These are phyloP conservation scores for Hucho hucho DNA, from an alignment of 2,113 vertebrate genomes.

Conservation along the genomic window DNA sequence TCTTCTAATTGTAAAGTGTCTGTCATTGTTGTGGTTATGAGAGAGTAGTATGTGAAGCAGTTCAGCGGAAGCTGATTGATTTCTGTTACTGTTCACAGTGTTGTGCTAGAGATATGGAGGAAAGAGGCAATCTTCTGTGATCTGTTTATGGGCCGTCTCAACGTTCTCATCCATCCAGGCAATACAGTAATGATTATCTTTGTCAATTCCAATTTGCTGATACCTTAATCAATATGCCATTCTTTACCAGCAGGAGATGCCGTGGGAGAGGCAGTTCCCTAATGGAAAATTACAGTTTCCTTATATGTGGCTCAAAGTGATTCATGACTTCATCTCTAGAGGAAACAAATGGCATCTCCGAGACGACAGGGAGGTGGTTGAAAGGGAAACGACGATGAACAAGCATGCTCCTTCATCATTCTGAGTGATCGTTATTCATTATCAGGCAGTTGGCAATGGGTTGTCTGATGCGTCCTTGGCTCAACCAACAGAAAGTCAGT, in stretches of 20 bases:
- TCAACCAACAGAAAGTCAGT: no score
- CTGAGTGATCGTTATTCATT: no score
- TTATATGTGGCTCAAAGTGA: neutral
- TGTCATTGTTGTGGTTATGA: neutral
- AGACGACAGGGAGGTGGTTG: neutral
- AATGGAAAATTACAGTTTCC: slow-evolving; percentile 26
- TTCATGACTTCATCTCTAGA: neutral
- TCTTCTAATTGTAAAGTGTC: no score
- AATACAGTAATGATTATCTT: slow-evolving; percentile 22
- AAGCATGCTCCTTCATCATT: neutral
- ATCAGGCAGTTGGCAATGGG: no score
- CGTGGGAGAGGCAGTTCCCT: neutral
- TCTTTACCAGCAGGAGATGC: neutral
- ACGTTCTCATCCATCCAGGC: slow-evolving; percentile 19
- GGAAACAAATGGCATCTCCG: no score
- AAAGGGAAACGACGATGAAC: slow-evolving; percentile 6
- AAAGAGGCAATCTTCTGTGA: slow-evolving; percentile 29
- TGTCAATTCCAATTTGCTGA: slow-evolving; percentile 28
- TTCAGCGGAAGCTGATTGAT: neutral
- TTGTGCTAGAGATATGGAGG: no score
- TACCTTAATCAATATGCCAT: slow-evolving; percentile 30
- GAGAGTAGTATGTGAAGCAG: slow-evolving; percentile 4
- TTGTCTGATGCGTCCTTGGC: no score
- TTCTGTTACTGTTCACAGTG: no score
- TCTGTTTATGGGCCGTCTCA: slow-evolving; percentile 20